A percentile compares a stretch with the other conserved stretches of the same genome.
Evolutionary conservation across 2,113 vertebrate genomes (phyloP).

Genomic region (Balaenoptera acutorostrata): DNA sequence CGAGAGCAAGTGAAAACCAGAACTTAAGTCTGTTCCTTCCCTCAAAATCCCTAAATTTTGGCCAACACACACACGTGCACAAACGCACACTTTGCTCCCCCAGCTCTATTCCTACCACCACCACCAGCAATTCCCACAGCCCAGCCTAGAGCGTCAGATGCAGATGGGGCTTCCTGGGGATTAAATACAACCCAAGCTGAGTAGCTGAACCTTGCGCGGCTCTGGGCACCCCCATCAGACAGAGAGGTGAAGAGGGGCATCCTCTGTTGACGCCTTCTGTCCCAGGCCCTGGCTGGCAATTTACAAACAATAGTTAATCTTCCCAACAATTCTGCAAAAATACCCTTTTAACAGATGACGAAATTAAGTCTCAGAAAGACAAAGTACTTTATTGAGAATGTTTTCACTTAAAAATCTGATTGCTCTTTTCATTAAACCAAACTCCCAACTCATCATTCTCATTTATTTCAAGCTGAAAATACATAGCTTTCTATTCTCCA

Average conservation of each 20-base stretch:
- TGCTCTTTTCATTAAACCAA: not conserved
- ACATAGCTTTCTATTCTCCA: not conserved
- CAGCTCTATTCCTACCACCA: not conserved
- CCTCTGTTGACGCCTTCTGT: not conserved
- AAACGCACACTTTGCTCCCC: not conserved
- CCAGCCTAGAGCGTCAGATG: not conserved
- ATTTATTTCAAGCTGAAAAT: conserved; percentile 1
- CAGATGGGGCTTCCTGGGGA: not conserved
- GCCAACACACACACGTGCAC: too few species aligned
- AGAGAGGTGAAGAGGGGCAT: not conserved
- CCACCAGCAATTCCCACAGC: not conserved
- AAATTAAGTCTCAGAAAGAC: not conserved
- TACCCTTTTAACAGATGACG: not conserved
- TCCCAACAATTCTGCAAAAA: not conserved
- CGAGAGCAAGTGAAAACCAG: not conserved
- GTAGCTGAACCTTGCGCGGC: accelerated
- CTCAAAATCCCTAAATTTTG: not conserved
- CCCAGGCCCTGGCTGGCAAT: not conserved
- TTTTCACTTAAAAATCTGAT: not conserved
- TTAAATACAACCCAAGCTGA: too few species aligned
- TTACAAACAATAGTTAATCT: not conserved
- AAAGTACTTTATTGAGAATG: not conserved
- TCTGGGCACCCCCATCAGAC: not conserved
- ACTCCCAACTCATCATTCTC: not conserved
- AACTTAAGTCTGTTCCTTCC: not conserved